Percentiles rank a stretch among this genome's conserved stretches.
phyloP scores from a whole-genome alignment of 1,140 invertebrate species.

The Drosophila tropicalis region DNA sequence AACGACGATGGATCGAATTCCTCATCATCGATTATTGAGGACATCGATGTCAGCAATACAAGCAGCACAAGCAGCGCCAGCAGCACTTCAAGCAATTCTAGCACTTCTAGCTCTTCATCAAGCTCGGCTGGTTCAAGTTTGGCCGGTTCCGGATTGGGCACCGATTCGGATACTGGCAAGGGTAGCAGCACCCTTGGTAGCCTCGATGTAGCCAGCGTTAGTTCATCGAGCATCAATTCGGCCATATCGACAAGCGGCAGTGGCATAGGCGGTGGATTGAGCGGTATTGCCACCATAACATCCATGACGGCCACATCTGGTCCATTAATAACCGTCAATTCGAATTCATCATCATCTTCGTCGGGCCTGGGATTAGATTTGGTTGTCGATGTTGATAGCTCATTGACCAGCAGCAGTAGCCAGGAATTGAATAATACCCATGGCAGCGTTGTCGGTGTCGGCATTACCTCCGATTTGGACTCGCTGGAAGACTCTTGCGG shows the following conservation, averaged over 20 bases:
- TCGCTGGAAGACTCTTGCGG: slow-evolving; percentile 73
- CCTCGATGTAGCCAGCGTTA: slow-evolving; percentile 64
- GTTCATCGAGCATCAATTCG: slow-evolving; percentile 64
- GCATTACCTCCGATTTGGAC: slow-evolving; percentile 70
- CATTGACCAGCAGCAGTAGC: slow-evolving; percentile 44
- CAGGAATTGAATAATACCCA: slow-evolving; percentile 58
- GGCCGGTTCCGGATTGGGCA: slow-evolving; percentile 45
- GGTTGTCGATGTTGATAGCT: slow-evolving; percentile 70
- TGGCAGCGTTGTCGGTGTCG: slow-evolving; percentile 35
- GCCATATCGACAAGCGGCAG: slow-evolving; percentile 10
- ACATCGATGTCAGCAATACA: slow-evolving; percentile 67
- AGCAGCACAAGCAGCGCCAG: slow-evolving; percentile 55
- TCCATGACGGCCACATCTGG: slow-evolving; percentile 49
- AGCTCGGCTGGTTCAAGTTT: slow-evolving; percentile 33
- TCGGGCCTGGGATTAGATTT: slow-evolving; percentile 59
- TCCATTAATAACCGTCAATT: slow-evolving; percentile 45
- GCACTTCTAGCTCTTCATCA: slow-evolving; percentile 29
- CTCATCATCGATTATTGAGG: slow-evolving; percentile 53
- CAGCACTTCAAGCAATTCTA: slow-evolving; percentile 44
- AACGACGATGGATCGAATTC: slow-evolving; percentile 56
- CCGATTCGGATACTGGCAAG: slow-evolving; percentile 69
- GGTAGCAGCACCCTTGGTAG: slow-evolving; percentile 65
- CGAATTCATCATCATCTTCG: slow-evolving; percentile 26
- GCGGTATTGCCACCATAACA: slow-evolving; percentile 55
- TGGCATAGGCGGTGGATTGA: slow-evolving; percentile 1